Evolutionary conservation across 2,113 vertebrate species (phyloP), one percentile per base, ranked within the genome.

Genomic region (Gambusia holbrooki): DNA sequence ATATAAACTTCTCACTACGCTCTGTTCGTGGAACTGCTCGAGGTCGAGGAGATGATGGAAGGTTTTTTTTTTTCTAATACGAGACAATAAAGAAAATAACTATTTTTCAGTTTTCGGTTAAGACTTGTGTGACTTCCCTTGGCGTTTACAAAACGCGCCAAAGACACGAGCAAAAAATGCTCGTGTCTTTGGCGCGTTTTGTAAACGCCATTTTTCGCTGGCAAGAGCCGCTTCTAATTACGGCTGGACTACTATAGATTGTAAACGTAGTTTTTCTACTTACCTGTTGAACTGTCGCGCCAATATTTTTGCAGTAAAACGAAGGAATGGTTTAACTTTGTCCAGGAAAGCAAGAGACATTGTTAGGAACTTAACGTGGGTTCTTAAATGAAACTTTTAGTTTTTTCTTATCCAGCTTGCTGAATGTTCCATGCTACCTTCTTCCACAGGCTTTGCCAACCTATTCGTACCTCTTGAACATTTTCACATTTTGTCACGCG

Each of bases 61-160:
- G 37, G n/a, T n/a, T n/a, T n/a, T 68, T 69, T 68, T 54, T 77
- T 76, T 84, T 82, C 10, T 74, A 80, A 3, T 12, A 74, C 58
- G 62, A 17, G 66, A 88, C n/a, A 6, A 68, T 61, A 54, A 80
- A 74, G 51, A 66, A 82, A 81, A 88, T 32, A 69, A 62, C 6
- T 85, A 83, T 83, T 91, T 87, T 87, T 80, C 51, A 76, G 60
- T 76, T 69, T 72, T 76, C 69, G 37, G 37, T 64, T 75, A 66
- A 77, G 79, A 86, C 62, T 79, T 76, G 62, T 73, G 61, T 30
- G 33, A 29, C 74, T 64, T 48, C 40, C 62, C 66, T n/a, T n/a
- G n/a, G n/a, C n/a, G n/a, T n/a, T n/a, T n/a, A n/a, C n/a, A n/a
- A n/a, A n/a, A n/a, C n/a, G n/a, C n/a, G n/a, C n/a, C n/a, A n/a